Evolutionary conservation across 2,888 invertebrate genomes (phyloP).

Genomic region (Megastigmus dorsalis): DNA sequence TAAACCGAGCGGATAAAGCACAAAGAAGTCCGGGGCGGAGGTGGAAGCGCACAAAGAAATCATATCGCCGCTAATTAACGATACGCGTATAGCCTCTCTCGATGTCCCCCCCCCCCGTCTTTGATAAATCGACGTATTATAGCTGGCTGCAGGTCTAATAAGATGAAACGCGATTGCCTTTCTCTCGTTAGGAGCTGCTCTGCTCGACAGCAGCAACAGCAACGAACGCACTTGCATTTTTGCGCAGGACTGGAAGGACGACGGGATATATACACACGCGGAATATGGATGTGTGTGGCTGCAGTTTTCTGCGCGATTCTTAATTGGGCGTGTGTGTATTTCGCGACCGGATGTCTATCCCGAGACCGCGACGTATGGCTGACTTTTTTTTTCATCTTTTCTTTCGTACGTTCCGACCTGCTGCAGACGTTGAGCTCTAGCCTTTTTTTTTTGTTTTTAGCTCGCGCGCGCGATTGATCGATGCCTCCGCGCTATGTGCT

Average conservation of each 20-base stretch:
- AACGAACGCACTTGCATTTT: background rate
- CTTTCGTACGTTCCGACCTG: too few relatives aligned
- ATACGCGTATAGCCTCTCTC: background rate
- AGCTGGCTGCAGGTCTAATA: slow-evolving; percentile 64
- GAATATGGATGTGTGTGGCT: slow-evolving; percentile 41
- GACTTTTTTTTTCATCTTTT: too few relatives aligned
- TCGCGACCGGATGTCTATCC: too few relatives aligned
- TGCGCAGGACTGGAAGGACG: slow-evolving; percentile 28
- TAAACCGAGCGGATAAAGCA: background rate
- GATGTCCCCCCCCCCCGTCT: background rate
- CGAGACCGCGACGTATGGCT: too few relatives aligned
- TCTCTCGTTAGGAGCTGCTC: slow-evolving; percentile 31
- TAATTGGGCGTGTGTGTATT: slow-evolving; percentile 42
- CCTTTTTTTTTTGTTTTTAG: too few relatives aligned
- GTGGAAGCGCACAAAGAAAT: slow-evolving; percentile 39
- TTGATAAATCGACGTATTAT: slow-evolving; percentile 26
- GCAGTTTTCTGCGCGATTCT: background rate
- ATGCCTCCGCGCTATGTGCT: too few relatives aligned
- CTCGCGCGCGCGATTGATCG: too few relatives aligned
- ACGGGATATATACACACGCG: slow-evolving; percentile 23
- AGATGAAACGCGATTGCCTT: slow-evolving; percentile 72
- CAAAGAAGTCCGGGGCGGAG: slow-evolving; percentile 18
- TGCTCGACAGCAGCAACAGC: background rate
- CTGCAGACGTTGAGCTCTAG: too few relatives aligned
- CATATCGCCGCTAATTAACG: slow-evolving; percentile 37